Evolutionary conservation across 2,113 vertebrate genomes (phyloP).

Genomic region (Hirundichthys speculiger): DNA sequence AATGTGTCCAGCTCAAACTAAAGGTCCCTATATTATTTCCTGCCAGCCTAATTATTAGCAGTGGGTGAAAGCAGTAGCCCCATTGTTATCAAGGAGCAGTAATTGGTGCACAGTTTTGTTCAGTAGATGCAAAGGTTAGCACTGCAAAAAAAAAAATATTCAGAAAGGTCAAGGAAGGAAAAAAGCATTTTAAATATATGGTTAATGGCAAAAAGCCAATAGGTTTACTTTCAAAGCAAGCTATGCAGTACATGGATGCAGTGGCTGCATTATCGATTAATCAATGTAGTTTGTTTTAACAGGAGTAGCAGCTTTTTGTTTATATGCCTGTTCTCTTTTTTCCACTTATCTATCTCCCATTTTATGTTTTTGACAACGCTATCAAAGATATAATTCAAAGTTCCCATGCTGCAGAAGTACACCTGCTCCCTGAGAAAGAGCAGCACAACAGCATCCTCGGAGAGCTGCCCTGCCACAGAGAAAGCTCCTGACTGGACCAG

Average conservation of each 20-base stretch:
- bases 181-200: slow-evolving; percentile 43
- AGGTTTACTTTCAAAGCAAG: slow-evolving; percentile 28
- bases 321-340: slow-evolving; percentile 22
- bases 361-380: slow-evolving; percentile 65
- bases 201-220: slow-evolving; percentile 6
- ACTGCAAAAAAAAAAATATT: slow-evolving; percentile 41
- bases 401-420: slow-evolving; percentile 49
- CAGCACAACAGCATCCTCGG: slow-evolving; percentile 45
- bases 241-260: not conserved
- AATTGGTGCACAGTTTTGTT: slow-evolving; percentile 41
- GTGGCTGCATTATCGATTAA: not conserved
- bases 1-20: slow-evolving; percentile 1
- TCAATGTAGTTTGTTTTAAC: not conserved
- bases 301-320: slow-evolving; percentile 18
- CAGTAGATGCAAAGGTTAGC: slow-evolving; percentile 51
- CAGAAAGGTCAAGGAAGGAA: slow-evolving; percentile 66
- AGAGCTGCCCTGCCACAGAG: slow-evolving; percentile 48
- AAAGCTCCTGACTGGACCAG: slow-evolving; percentile 62
- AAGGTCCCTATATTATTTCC: slow-evolving; percentile 33
- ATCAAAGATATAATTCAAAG: slow-evolving; percentile 68
- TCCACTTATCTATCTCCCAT: slow-evolving; percentile 54
- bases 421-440: slow-evolving; percentile 68
- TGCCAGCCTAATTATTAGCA: slow-evolving; percentile 62
- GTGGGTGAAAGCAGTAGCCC: slow-evolving; percentile 55
- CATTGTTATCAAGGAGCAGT: slow-evolving; percentile 54